These are phyloP conservation scores for Jordanella pulchra DNA, from an alignment of 2,797 vertebrate species.

Conservation along the genomic window DNA sequence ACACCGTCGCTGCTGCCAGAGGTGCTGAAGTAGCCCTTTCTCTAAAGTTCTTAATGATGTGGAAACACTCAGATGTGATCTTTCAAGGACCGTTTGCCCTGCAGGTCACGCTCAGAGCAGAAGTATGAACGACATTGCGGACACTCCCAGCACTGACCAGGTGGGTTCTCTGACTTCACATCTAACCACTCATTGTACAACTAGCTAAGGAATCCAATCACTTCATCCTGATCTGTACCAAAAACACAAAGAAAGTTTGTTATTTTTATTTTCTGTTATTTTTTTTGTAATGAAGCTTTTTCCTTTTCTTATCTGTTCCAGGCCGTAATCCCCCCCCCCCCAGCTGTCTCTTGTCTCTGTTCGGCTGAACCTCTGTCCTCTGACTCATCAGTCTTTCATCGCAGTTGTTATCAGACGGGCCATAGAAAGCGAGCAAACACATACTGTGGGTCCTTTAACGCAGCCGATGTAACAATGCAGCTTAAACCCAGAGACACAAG, in stretches of 20 bases:
- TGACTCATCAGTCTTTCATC: constrained; percentile 41
- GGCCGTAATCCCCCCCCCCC: constrained; percentile 27
- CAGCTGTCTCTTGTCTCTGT: constrained; percentile 16
- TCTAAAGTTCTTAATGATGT: background rate
- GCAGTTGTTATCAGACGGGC: constrained; percentile 25
- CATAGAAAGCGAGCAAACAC: constrained; percentile 33
- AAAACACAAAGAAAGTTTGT: background rate
- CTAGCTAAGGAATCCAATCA: background rate
- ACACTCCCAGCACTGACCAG: constrained; percentile 91
- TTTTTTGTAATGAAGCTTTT: background rate
- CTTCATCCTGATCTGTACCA: background rate
- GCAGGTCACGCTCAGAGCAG: constrained; percentile 91
- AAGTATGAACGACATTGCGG: constrained; percentile 97
- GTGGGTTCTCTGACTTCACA: constrained; percentile 64
- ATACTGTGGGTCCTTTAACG: constrained; percentile 38
- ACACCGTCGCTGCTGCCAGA: too few species aligned
- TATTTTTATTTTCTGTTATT: background rate
- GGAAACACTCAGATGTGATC: background rate
- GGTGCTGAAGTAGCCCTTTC: too few species aligned
- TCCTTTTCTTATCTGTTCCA: constrained; percentile 4
- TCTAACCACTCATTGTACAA: background rate
- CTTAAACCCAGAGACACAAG: constrained; percentile 26
- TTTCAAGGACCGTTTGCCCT: constrained; percentile 26
- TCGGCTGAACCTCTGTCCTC: constrained; percentile 6
- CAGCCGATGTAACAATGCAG: constrained; percentile 5